Base-by-base conservation (phyloP, 1,140 invertebrate species). In the Aporrectodea caliginosa region DNA sequence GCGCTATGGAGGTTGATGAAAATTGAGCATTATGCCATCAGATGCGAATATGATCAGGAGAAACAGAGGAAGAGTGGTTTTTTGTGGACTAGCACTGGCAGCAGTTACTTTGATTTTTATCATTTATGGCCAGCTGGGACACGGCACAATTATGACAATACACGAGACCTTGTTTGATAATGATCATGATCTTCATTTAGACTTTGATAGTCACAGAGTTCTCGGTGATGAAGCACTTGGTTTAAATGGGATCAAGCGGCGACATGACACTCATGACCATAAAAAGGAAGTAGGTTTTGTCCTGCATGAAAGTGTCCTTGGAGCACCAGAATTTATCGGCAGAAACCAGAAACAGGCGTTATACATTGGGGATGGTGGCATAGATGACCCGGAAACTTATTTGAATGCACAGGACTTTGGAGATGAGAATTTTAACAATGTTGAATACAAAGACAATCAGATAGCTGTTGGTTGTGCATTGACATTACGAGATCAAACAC, bases 401-500 rank as follows among this genome's bases (percentile, higher is more conserved):
- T 76, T 79, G 16, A 76, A 31, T 35, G 78, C 31, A 22, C 30
- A 69, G n/a, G 29, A 76, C 35, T 22, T 22, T 0, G 30, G n/a
- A 2, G 32, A 34, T 69, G 30, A 69, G 31, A 2, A 35, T n/a
- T 69, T 70, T 43, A 29, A 31, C 58, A 27, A 69, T 29, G 72
- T 34, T 43, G 77, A 75, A 6, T 43, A 70, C 35, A 27, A 33
- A 1, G 80, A 78, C n/a, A 78, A 77, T 27, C 71, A 79, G 2
- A 76, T 81, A 22, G 80, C 80, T 6, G 32, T 81, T 78, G 80
- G 80, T 6, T 78, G 76, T 31, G 80, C 76, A 12, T 35, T 81
- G 33, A 81, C 80, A 1, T 78, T 75, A 16, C 69, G 80, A 12
- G 34, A 69, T n/a, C 75, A 78, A 2, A 35, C 22, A 33, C 29